These are phyloP conservation scores for Acrocephalus kingi DNA, from an alignment of 2,113 vertebrate species.

Conservation along the genomic window DNA sequence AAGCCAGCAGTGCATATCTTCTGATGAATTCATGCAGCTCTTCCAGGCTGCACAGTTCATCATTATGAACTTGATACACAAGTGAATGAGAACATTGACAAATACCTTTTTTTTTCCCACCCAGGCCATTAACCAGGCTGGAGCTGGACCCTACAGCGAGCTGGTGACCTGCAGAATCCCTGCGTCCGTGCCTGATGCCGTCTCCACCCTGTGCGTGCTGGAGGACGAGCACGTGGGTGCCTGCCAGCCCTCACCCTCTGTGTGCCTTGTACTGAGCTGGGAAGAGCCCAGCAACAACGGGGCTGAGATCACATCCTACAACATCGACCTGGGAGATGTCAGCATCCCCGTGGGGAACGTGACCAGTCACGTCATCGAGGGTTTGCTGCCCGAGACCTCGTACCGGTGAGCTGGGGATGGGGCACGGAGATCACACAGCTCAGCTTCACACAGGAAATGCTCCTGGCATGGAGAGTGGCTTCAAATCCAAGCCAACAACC, in stretches of 20 bases:
- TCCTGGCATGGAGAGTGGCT: not conserved
- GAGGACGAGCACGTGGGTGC: constrained; percentile 76
- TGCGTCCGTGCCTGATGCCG: constrained; percentile 81
- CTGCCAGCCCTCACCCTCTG: constrained; percentile 77
- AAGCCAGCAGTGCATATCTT: not conserved
- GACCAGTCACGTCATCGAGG: constrained; percentile 79
- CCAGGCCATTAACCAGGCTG: constrained; percentile 92
- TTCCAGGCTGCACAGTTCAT: not conserved
- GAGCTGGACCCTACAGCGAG: constrained; percentile 89
- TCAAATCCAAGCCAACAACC: too few species aligned
- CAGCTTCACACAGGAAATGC: not conserved
- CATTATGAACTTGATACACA: not conserved
- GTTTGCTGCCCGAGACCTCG: constrained; percentile 90
- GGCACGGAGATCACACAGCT: not conserved
- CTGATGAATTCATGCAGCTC: not conserved
- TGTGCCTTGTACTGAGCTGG: constrained; percentile 92
- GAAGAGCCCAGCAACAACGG: constrained; percentile 93
- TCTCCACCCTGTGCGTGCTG: constrained; percentile 79
- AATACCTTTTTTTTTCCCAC: not conserved
- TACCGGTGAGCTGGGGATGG: constrained; percentile 80
- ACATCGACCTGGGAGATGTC: constrained; percentile 84
- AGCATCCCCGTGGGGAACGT: constrained; percentile 79
- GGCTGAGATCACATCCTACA: constrained; percentile 88
- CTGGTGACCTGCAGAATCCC: constrained; percentile 87
- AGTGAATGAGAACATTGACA: not conserved